These are phyloP conservation scores for Ophion costatus DNA, from an alignment of 2,888 invertebrate genomes.

Conservation along the genomic window DNA sequence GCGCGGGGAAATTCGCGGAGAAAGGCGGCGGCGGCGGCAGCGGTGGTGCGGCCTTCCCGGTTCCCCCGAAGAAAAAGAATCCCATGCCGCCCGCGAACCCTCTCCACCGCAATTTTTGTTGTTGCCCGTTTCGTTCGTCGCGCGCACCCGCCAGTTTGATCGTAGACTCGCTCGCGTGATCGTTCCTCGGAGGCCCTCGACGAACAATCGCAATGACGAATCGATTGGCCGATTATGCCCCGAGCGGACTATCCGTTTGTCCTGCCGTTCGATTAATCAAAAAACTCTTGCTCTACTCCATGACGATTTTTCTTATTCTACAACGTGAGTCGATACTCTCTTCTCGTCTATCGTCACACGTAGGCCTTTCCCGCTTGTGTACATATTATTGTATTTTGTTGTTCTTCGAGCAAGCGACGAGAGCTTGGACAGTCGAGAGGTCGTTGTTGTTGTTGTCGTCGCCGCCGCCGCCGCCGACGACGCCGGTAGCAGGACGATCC, in stretches of 20 bases:
- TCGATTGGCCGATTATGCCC: not conserved
- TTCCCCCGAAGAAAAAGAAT: constrained; percentile 41
- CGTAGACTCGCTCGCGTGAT: constrained; percentile 56
- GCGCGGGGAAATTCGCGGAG: no score
- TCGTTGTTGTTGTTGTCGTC: no score
- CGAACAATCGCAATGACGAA: not conserved
- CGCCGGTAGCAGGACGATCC: no score
- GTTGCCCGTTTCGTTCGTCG: constrained; percentile 10
- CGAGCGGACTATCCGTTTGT: not conserved
- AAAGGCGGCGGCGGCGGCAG: no score
- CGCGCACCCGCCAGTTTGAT: constrained; percentile 55
- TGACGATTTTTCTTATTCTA: not conserved
- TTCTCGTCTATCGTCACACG: no score
- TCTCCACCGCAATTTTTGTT: constrained; percentile 45
- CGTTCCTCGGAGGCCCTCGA: constrained; percentile 48
- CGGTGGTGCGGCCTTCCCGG: no score
- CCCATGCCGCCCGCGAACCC: constrained; percentile 34
- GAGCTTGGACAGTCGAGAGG: no score
- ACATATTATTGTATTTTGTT: no score
- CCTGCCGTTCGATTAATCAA: not conserved
- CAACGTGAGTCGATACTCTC: no score
- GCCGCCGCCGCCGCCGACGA: no score
- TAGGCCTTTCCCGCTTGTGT: no score
- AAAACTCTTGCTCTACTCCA: not conserved
- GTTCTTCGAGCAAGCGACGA: no score